These are phyloP conservation scores for Diploptera punctata DNA, from an alignment of 2,888 invertebrate species.

Conservation along the genomic window DNA sequence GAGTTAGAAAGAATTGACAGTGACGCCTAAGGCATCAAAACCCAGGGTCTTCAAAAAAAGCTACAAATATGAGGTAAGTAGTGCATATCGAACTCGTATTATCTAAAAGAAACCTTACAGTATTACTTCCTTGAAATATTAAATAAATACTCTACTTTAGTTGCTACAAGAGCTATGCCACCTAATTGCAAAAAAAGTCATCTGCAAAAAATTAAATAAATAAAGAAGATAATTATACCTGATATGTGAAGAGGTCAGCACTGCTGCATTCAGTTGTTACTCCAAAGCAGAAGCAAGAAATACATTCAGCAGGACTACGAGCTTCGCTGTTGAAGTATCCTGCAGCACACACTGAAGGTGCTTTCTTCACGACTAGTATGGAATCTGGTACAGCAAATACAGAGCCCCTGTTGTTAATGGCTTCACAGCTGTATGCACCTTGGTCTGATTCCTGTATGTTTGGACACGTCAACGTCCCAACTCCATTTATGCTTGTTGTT, in stretches of 20 bases:
- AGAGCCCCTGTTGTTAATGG: slow-evolving; percentile 85
- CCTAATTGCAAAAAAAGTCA: too few species aligned
- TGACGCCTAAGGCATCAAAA: too few species aligned
- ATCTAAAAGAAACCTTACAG: too few species aligned
- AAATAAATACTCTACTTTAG: too few species aligned
- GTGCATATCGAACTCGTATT: too few species aligned
- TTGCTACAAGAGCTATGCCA: too few species aligned
- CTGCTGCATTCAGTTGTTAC: slow-evolving; percentile 83
- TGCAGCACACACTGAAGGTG: slow-evolving; percentile 66
- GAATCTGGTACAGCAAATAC: slow-evolving; percentile 90
- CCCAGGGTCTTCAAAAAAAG: too few species aligned
- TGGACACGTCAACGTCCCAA: slow-evolving; percentile 82
- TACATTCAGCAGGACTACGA: slow-evolving; percentile 78
- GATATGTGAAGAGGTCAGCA: slow-evolving; percentile 82
- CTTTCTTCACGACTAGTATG: slow-evolving; percentile 74
- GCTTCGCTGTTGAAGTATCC: slow-evolving; percentile 87
- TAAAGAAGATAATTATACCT: too few species aligned
- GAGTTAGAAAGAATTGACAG: too few species aligned
- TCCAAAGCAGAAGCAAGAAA: slow-evolving; percentile 97
- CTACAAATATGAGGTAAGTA: too few species aligned
- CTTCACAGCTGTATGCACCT: slow-evolving; percentile 98
- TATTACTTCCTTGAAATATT: too few species aligned
- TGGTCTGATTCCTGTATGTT: slow-evolving; percentile 75
- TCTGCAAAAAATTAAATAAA: too few species aligned
- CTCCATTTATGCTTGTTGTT: slow-evolving; percentile 75